Base-by-base conservation (phyloP, 2,797 vertebrate species). In the Cyprinodon diabolis region DNA sequence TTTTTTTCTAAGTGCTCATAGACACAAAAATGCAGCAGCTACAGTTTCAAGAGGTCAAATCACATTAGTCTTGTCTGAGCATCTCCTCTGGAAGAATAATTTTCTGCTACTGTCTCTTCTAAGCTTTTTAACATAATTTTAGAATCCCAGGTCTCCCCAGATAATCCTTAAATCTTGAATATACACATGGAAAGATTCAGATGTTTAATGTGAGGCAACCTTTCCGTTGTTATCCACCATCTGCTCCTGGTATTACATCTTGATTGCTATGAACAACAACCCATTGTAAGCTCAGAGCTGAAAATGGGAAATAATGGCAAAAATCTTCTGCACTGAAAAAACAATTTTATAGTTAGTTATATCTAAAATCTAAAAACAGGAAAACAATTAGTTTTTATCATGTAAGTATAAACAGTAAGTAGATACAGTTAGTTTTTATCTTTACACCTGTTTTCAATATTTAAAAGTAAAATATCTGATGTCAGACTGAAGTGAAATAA, bases 61-160 rank as follows among this genome's bases (percentile, higher is more conserved):
- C 84, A 72, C 56, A 91, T 93, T 92, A 89, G 47, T 79, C 70
- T 75, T 57, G 83, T 91, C 91, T 91, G 89, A 78, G 69, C 85
- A 85, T 89, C 89, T 84, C 85, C 84, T 90, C 87, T 90, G 77
- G 69, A 84, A 75, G 74, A 71, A 79, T 82, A 84, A 81, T 82
- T 85, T 87, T 87, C 80, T 79, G 76, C 30, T 74, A 79, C 78
- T 84, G 77, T 90, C 84, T 72, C 69, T 55, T 77, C 52, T 68
- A 58, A 71, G n/a, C 68, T 71, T 73, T 74, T 60, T 65, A 69
- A 21, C 56, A 19, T 25, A 48, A 43, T 75, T 80, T 71, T 65
- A 21, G 5, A 74, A 81, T 69, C 35, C 19, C 62, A 55, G 4
- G 45, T 75, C 8, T 13, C 8, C 4, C 45, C 56, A 68, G 55